phyloP scores from a whole-genome alignment of 2,888 invertebrate species.

The Andrena chrysosceles region DNA sequence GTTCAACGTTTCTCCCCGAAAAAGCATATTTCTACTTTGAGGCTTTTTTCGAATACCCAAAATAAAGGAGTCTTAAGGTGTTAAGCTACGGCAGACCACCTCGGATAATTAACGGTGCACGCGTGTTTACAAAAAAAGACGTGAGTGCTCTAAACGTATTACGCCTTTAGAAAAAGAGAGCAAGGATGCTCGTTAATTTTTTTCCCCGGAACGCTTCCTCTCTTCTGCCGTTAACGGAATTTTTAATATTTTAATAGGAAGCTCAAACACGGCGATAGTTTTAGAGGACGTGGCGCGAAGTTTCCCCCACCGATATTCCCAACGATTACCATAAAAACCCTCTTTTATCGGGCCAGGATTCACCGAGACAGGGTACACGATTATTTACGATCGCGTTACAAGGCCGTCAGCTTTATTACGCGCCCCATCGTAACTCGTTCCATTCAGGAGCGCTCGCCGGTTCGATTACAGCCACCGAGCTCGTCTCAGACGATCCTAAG shows the following conservation, averaged over 20 bases:
- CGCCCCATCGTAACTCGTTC: conserved; percentile 12
- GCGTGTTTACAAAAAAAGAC: too few relatives aligned
- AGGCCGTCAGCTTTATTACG: conserved; percentile 21
- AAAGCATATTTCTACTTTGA: too few relatives aligned
- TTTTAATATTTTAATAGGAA: neutral
- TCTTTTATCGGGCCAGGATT: neutral
- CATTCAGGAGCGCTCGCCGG: conserved; percentile 21
- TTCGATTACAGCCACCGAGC: conserved; percentile 7
- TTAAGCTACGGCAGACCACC: too few relatives aligned
- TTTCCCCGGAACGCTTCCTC: neutral
- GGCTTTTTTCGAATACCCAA: too few relatives aligned
- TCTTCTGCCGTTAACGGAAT: neutral
- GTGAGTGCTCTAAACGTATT: neutral
- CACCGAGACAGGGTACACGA: conserved; percentile 11
- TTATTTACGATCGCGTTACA: conserved; percentile 36
- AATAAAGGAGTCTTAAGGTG: too few relatives aligned
- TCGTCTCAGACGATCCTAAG: neutral
- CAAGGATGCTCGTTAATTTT: neutral
- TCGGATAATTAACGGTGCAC: too few relatives aligned
- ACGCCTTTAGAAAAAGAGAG: neutral
- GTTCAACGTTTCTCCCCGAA: too few relatives aligned
- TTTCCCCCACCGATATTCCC: conserved; percentile 10
- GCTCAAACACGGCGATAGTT: conserved; percentile 1
- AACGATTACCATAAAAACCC: conserved; percentile 27
- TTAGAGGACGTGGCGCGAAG: neutral